Percentiles rank a stretch among this genome's conserved stretches.
Conservation (phyloP, 2,797 vertebrate species). For the Numenius phaeopus region DNA sequence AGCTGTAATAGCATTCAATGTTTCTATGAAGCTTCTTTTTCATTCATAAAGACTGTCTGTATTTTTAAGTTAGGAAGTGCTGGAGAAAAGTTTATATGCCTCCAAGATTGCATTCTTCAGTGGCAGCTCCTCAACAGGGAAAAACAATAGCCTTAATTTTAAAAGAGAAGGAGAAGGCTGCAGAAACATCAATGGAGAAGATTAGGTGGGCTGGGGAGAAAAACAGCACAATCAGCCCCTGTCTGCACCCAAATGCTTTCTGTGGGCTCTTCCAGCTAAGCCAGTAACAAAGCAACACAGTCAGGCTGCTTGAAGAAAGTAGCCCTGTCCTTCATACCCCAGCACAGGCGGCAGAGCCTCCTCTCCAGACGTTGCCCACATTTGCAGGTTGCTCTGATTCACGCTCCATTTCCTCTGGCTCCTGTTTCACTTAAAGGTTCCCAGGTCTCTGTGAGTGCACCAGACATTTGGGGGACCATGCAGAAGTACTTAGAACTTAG, state of each 20-base stretch:
- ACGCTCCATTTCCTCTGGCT: neutral
- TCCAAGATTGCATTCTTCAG: neutral
- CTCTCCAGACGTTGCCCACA: neutral
- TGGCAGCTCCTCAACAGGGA: neutral
- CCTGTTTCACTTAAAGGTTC: neutral
- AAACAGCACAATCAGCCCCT: neutral
- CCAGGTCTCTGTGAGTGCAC: accelerated
- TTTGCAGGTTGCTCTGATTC: neutral
- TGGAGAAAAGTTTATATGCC: neutral
- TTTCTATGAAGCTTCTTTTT: neutral
- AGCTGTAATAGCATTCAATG: neutral
- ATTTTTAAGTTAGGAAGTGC: constrained; percentile 10
- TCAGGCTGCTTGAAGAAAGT: neutral
- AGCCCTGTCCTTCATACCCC: neutral
- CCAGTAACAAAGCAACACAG: neutral
- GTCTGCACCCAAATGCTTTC: neutral
- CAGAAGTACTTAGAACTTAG: neutral
- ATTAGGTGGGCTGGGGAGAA: neutral
- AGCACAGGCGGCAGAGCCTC: neutral
- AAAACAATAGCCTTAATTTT: neutral
- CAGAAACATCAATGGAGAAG: neutral
- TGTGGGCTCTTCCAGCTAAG: neutral
- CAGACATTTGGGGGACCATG: neutral
- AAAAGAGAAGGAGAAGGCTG: neutral
- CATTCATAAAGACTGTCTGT: neutral